Evolutionary conservation across 2,113 vertebrate genomes (phyloP).

Genomic region (Zosterops japonicus): DNA sequence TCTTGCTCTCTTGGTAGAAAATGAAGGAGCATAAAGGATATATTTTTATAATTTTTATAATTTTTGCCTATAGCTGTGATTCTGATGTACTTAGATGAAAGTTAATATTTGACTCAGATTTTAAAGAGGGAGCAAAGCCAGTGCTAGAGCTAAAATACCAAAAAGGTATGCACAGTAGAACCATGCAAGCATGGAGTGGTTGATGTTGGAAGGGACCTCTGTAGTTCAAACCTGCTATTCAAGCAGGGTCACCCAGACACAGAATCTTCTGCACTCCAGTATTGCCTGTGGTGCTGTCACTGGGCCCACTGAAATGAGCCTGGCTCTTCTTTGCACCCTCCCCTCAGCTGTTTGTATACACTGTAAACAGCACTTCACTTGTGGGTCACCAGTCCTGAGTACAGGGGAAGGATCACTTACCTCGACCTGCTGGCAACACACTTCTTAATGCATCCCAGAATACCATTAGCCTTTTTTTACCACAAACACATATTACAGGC

Average conservation of each 20-base stretch:
- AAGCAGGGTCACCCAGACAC: neutral
- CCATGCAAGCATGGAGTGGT: neutral
- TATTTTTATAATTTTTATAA: neutral
- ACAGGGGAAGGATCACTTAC: neutral
- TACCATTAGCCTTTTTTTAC: neutral
- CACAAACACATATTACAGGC: neutral
- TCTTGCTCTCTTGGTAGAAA: neutral
- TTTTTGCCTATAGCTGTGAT: neutral
- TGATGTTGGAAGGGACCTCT: neutral
- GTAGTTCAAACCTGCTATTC: neutral
- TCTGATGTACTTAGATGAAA: neutral
- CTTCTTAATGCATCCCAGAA: neutral
- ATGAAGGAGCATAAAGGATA: neutral
- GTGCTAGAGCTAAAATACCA: neutral
- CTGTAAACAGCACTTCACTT: neutral
- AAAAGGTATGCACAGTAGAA: neutral
- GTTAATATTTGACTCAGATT: neutral
- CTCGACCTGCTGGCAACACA: fast-evolving
- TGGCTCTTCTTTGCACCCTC: neutral
- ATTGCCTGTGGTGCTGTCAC: neutral
- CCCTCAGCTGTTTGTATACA: neutral
- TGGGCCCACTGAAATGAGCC: neutral
- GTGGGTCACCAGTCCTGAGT: neutral
- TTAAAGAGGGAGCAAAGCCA: neutral
- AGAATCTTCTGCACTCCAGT: neutral